Evolutionary conservation across 2,888 invertebrate species (phyloP).

Genomic region (Rhingia campestris): DNA sequence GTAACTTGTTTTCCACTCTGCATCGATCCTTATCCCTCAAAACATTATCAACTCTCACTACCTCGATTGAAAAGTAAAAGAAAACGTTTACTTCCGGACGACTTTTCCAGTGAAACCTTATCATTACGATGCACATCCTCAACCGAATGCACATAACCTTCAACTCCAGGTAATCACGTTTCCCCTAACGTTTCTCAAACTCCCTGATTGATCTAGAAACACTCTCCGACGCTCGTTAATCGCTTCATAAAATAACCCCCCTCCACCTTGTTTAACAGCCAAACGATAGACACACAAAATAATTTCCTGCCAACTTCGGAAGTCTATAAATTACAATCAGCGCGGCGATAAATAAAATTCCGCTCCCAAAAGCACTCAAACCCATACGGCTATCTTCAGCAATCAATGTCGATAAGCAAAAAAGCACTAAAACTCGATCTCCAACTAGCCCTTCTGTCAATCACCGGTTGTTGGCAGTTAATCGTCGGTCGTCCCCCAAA

Average conservation of each 20-base stretch:
- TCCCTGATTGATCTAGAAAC: slow-evolving; percentile 17
- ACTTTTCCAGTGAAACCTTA: too few relatives aligned
- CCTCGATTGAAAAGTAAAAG: too few relatives aligned
- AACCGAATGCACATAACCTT: too few relatives aligned
- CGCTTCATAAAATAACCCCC: not conserved
- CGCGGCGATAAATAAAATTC: slow-evolving; percentile 12
- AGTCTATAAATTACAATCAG: slow-evolving; percentile 38
- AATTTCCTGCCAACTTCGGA: slow-evolving; percentile 1
- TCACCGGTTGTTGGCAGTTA: not conserved
- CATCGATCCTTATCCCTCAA: too few relatives aligned
- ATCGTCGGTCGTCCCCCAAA: not conserved
- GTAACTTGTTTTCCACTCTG: too few relatives aligned
- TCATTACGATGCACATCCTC: too few relatives aligned
- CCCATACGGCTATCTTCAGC: not conserved
- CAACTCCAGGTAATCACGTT: too few relatives aligned
- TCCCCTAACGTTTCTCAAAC: too few relatives aligned
- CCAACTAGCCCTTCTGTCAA: not conserved
- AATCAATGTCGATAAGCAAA: not conserved
- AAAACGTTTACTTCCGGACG: too few relatives aligned
- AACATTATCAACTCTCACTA: too few relatives aligned
- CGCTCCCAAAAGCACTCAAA: slow-evolving; percentile 8
- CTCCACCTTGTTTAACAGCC: slow-evolving; percentile 9
- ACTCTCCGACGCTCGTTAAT: slow-evolving; percentile 4
- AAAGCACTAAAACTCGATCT: not conserved
- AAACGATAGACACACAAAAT: slow-evolving; percentile 23